phyloP scores from a whole-genome alignment of 2,888 invertebrate genomes.

The Megamerina dolium region DNA sequence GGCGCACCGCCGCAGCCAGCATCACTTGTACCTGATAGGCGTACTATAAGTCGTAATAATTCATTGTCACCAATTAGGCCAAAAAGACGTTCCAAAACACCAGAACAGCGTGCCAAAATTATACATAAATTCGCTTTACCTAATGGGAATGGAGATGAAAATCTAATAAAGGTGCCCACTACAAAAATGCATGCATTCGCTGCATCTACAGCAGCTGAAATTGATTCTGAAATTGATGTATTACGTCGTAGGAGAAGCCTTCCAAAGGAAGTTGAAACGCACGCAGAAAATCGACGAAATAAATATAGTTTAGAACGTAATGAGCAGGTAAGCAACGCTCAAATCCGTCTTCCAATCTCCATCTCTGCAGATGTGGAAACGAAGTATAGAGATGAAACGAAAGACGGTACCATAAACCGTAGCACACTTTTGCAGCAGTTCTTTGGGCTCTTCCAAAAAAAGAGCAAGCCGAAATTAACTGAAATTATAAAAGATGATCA shows the following conservation, averaged over 20 bases:
- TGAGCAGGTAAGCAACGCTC: background rate
- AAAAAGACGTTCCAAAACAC: conserved; percentile 40
- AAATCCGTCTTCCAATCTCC: too few relatives aligned
- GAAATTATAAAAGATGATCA: conserved; percentile 4
- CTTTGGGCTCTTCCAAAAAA: conserved; percentile 6
- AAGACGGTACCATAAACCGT: background rate
- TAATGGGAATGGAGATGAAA: background rate
- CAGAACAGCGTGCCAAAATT: conserved; percentile 30
- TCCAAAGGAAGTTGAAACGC: background rate
- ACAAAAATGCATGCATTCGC: conserved; percentile 10
- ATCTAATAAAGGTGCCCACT: conserved; percentile 9
- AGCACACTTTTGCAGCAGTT: conserved; percentile 7
- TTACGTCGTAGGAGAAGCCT: conserved; percentile 4
- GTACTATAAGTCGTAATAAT: conserved; percentile 34
- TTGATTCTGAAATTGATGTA: conserved; percentile 1
- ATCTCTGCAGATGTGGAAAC: too few relatives aligned
- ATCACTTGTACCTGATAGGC: conserved; percentile 20
- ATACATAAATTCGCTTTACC: conserved; percentile 23
- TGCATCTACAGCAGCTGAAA: background rate
- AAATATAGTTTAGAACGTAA: conserved; percentile 1
- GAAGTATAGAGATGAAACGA: too few relatives aligned
- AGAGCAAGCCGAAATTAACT: conserved; percentile 1
- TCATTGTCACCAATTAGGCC: conserved; percentile 44
- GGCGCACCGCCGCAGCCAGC: conserved; percentile 33
- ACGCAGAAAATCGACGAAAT: background rate